Evolutionary conservation across 2,888 invertebrate species (phyloP), one percentile per base, ranked within the genome.

Genomic region (Coleophora flavipennella): DNA sequence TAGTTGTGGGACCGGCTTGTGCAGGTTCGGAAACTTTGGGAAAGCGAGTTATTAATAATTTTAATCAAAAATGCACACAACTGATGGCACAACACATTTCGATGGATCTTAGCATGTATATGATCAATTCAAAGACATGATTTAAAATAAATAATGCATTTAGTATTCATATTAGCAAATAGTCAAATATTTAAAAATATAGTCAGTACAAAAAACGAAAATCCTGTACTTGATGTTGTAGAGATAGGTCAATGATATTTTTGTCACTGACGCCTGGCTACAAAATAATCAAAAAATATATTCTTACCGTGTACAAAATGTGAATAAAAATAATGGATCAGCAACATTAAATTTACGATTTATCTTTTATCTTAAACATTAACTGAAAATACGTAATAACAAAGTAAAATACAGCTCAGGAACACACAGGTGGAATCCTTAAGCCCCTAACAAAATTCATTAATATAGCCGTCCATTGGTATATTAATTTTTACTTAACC

Each of bases 401-500:
- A 62, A 62, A 58, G 54, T 63, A 63, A 67, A 62, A 65, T 53
- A 62, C 59, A 60, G 69, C 70, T 55, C 67, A 68, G 72, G 73
- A 74, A 74, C 77, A 74, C 72, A 56, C 54, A 62, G 65, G 69
- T 71, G 71, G 68, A 67, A 65, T 66, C 74, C 71, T 70, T 61
- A 62, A 72, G 70, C 69, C 55, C 60, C 70, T 72, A 77, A 78
- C 64, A 69, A 78, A 78, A 71, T 66, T 61, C 62, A 66, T 67
- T 60, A 59, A 48, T 63, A 62, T 59, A 67, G 68, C 65, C 62
- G 59, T 71, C 68, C 77, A 78, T 76, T 73, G 72, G 76, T 78
- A 76, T 79, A 71, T 67, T 71, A 59, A 62, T 62, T 76, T 75
- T 66, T 69, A 79, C 79, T 81, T 80, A 56, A 59, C 78, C 79